phyloP scores from a whole-genome alignment of 2,113 vertebrate species.

The Ramphastos sulfuratus region DNA sequence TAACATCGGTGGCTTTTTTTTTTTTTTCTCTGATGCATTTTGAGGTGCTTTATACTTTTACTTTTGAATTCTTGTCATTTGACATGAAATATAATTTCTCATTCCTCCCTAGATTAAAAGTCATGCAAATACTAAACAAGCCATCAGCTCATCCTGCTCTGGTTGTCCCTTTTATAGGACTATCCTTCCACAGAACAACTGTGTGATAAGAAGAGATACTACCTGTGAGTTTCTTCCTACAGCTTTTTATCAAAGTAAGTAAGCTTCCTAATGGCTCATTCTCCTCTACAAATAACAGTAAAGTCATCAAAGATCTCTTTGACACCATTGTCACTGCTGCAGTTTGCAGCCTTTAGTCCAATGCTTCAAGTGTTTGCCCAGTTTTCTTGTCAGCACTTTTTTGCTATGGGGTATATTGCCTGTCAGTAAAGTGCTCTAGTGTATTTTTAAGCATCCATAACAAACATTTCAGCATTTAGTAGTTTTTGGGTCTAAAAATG shows the following conservation, averaged over 20 bases:
- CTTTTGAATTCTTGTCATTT: not conserved
- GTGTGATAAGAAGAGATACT: not conserved
- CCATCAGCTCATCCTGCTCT: not conserved
- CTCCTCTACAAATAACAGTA: not conserved
- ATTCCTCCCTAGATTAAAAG: not conserved
- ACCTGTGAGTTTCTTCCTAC: not conserved
- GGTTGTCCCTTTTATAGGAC: not conserved
- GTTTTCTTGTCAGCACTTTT: not conserved
- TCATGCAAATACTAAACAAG: not conserved
- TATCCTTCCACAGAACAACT: not conserved
- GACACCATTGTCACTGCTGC: no score
- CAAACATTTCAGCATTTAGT: not conserved
- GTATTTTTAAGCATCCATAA: not conserved
- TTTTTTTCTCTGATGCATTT: not conserved
- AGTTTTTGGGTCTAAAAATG: not conserved
- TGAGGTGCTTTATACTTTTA: not conserved
- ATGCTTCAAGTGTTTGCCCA: not conserved
- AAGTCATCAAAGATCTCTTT: not conserved
- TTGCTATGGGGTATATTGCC: not conserved
- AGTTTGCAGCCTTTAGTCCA: not conserved
- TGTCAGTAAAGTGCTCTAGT: not conserved
- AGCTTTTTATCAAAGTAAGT: not conserved
- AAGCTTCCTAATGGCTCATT: not conserved
- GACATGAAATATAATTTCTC: not conserved
- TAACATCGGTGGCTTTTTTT: accelerated